Percentiles rank a stretch among this genome's conserved stretches.
These are phyloP conservation scores for Silurus meridionalis DNA, from an alignment of 2,113 vertebrate species.

Conservation along the genomic window DNA sequence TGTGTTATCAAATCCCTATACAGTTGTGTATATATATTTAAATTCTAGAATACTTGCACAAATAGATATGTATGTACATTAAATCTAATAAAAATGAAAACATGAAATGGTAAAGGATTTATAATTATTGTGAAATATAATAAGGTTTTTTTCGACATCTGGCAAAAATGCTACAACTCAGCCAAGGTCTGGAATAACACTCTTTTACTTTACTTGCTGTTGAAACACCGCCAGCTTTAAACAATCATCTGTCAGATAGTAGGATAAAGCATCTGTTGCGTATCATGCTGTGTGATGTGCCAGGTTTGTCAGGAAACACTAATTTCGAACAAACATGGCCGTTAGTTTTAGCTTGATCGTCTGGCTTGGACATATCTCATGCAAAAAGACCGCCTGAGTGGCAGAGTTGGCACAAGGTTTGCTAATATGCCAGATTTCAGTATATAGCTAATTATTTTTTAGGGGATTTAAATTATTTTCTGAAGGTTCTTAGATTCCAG, in stretches of 20 bases:
- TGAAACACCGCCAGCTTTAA: conserved; percentile 11
- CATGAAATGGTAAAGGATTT: neutral
- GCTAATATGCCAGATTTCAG: neutral
- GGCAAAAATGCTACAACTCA: neutral
- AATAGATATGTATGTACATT: neutral
- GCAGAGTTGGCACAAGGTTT: neutral
- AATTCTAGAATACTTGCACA: too few species aligned
- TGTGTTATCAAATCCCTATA: too few species aligned
- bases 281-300: conserved; percentile 15
- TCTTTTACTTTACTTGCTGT: conserved; percentile 6
- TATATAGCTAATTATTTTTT: neutral
- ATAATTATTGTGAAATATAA: neutral
- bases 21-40: too few species aligned
- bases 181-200: conserved; percentile 14
- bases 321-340: conserved; percentile 1
- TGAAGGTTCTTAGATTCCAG: neutral
- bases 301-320: conserved; percentile 31
- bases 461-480: neutral
- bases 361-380: neutral
- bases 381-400: neutral
- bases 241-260: conserved; percentile 14
- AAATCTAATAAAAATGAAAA: too few species aligned
- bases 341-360: neutral
- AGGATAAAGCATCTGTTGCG: conserved; percentile 15
- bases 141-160: neutral